Base-by-base conservation (phyloP, 2,888 invertebrate genomes). In the Neocrepidodera transversa region DNA sequence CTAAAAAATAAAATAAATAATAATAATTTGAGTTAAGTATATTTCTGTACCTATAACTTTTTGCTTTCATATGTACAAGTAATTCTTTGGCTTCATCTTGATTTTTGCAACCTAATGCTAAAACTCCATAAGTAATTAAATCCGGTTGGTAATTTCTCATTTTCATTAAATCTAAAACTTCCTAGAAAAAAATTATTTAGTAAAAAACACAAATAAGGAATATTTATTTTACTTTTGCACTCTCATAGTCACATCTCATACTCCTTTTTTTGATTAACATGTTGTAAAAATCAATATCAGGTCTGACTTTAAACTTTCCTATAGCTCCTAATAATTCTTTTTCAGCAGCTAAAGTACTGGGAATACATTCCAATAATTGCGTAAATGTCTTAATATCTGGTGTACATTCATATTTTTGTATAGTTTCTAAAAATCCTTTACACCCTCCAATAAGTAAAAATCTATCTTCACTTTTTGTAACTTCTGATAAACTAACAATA, bases 221-320 rank as follows among this genome's bases (percentile, higher is more conserved):
- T n/a, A n/a, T 11, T 17, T 7, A n/a, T 1, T 26, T 14, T 60
- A 64, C 66, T 63, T 85, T 85, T 10, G 92, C 94, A 67, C 82
- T 84, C 50, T 85, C 81, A 75, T 87, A 88, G 74, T 92, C 88
- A 57, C 78, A 81, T 65, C 93, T 82, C 72, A 87, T 80, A 72
- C 88, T 88, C 58, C 93, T 84, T 74, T 88, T 92, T 72, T 90
- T 92, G 51, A 97, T 94, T 7, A 96, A 82, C 80, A 90, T 86
- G 77, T 95, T 96, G 73, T 87, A 94, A 77, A 95, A 93, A 75
- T 88, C 89, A 55, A 91, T 85, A 79, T 96, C 94, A 1, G 89
- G 82, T 68, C 82, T 83, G 0, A 93, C 75, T 7, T 85, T 81
- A 36, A 79, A 79, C 60, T 79, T 78, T 56, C 85, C 84, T 78